A percentile compares a stretch with the other conserved stretches of the same genome.
These are phyloP conservation scores for Xanthostigma xanthostigma DNA, from an alignment of 2,888 invertebrate genomes.

Conservation along the genomic window DNA sequence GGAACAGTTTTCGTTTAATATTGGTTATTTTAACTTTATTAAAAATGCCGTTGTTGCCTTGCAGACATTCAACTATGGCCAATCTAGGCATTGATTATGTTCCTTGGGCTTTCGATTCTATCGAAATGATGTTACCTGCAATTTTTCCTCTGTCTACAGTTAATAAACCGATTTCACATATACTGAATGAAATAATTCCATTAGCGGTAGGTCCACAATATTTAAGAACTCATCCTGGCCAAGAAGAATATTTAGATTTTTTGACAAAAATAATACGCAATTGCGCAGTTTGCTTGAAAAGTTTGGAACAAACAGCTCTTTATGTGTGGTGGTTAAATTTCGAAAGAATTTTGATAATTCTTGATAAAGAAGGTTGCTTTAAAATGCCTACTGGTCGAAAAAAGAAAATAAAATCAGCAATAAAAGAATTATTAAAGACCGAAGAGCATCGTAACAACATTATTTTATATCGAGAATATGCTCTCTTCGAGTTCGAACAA, in stretches of 20 bases:
- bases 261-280: constrained; percentile 34
- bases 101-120: constrained; percentile 32
- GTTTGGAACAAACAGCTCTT: constrained; percentile 35
- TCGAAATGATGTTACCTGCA: constrained; percentile 33
- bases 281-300: constrained; percentile 32
- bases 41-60: constrained; percentile 43
- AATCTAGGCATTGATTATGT: constrained; percentile 28
- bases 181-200: constrained; percentile 27
- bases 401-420: constrained; percentile 32
- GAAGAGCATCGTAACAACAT: constrained; percentile 37
- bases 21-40: constrained; percentile 38
- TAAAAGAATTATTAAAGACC: constrained; percentile 39
- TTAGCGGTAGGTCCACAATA: constrained; percentile 43
- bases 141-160: constrained; percentile 24
- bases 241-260: constrained; percentile 41
- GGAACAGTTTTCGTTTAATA: constrained; percentile 42
- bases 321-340: constrained; percentile 49
- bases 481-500: constrained; percentile 40
- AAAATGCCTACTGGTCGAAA: constrained; percentile 27
- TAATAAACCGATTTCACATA: constrained; percentile 21
- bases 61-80: constrained; percentile 29
- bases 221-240: constrained; percentile 39
- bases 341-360: constrained; percentile 35
- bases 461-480: constrained; percentile 45
- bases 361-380: constrained; percentile 29